Evolutionary conservation across 2,888 invertebrate genomes (phyloP), one percentile per base, ranked within the genome.

Genomic region (Melinopterus prodromus): DNA sequence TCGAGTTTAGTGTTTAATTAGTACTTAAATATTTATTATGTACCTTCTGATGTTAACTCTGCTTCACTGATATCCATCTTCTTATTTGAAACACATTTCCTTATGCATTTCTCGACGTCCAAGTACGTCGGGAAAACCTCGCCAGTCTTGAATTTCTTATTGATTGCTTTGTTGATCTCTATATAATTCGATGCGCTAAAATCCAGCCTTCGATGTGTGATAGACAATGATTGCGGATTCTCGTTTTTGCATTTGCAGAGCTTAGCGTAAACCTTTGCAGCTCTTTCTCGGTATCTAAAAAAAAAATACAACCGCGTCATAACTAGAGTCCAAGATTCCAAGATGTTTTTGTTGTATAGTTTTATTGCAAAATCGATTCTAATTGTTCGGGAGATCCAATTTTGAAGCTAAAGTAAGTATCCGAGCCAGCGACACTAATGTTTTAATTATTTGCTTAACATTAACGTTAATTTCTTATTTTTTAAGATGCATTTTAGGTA

Each of bases 61-160:
- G 71, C 76, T 70, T 86, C 86, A 1, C 83, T 81, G 37, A 86
- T 79, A n/a, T 83, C 71, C 70, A 86, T 80, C 77, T 85, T 84
- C 26, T 84, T 81, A 37, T 86, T 84, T 37, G 83, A 81, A 5
- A 84, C 83, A 72, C 85, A 83, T 82, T 86, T 85, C 79, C 74
- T 70, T 9, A 81, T 69, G n/a, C 76, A 72, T 12, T 16, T 16
- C 74, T 87, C 85, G 35, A 88, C 81, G 78, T 88, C 87, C 75
- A 82, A 82, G 80, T 87, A 88, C 69, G 84, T 86, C 1, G 88
- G 88, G 83, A 88, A 88, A 15, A 82, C 82, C 14, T 81, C 80
- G 75, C 86, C 86, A 75, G 86, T 85, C 82, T 85, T 86, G 77
- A 85, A 88, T 76, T 86, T 85, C 82, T 85, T 88, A 69, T 84